phyloP scores from a whole-genome alignment of 2,797 vertebrate species.

The Macrochelys suwanniensis region DNA sequence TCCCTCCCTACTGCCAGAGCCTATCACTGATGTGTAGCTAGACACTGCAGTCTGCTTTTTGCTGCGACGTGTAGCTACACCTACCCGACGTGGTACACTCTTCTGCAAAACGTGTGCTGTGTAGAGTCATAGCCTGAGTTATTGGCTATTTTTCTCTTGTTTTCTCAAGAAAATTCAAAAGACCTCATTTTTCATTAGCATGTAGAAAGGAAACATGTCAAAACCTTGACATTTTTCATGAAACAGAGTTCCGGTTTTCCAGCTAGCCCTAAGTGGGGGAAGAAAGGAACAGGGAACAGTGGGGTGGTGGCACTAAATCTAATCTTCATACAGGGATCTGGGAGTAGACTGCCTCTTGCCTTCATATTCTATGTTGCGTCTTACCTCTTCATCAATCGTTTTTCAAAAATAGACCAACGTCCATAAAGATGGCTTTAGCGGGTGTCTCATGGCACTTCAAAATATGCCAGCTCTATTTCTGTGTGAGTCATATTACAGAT shows the following conservation, averaged over 20 bases:
- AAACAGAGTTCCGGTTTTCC: not conserved
- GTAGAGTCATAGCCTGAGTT: not conserved
- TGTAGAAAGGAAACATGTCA: not conserved
- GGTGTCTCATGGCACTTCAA: not conserved
- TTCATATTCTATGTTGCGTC: not conserved
- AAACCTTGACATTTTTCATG: not conserved
- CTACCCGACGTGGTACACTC: not conserved
- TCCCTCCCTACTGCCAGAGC: not conserved
- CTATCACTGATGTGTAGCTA: not conserved
- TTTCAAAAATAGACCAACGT: not conserved
- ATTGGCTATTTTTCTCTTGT: not conserved
- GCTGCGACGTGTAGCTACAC: not conserved
- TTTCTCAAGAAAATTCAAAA: not conserved
- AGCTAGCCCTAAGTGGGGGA: not conserved
- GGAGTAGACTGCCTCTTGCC: not conserved
- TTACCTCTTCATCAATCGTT: not conserved
- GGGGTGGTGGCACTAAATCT: not conserved
- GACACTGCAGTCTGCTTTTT: not conserved
- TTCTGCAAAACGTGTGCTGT: not conserved
- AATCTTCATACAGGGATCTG: not conserved
- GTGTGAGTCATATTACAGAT: not conserved
- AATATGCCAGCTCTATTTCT: not conserved
- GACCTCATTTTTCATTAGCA: not conserved
- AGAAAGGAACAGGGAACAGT: not conserved
- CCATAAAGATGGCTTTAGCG: not conserved